phyloP scores from a whole-genome alignment of 2,113 vertebrate genomes.

The Pygathrix nemaeus region DNA sequence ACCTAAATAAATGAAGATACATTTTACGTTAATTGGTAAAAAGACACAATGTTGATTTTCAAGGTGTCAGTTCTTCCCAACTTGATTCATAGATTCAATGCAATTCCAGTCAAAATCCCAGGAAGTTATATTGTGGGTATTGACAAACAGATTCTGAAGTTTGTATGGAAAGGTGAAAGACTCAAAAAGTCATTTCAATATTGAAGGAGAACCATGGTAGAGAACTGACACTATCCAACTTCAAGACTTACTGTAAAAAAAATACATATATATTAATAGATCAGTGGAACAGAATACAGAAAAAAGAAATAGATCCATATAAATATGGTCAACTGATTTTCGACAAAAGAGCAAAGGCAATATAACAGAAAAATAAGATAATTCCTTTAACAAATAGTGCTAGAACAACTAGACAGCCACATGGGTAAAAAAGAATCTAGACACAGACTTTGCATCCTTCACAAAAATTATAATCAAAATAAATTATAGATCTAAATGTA shows the following conservation, averaged over 20 bases:
- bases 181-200: not conserved
- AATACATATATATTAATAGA: not conserved
- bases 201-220: not conserved
- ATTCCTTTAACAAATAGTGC: not conserved
- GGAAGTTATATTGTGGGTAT: not conserved
- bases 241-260: not conserved
- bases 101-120: not conserved
- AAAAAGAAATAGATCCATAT: not conserved
- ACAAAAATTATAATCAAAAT: not conserved
- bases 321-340: not conserved
- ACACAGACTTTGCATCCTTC: not conserved
- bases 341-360: not conserved
- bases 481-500: not conserved
- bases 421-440: not conserved
- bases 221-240: not conserved
- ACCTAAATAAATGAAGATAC: not conserved
- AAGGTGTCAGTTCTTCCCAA: not conserved
- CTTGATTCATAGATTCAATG: not conserved
- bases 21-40: not conserved
- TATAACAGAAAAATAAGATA: not conserved
- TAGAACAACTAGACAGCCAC: not conserved
- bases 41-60: not conserved
- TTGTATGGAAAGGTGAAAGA: not conserved
- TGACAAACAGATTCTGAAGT: not conserved
- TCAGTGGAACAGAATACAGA: not conserved